phyloP scores from a whole-genome alignment of 2,797 vertebrate species.

The Gallinago nigripennis region DNA sequence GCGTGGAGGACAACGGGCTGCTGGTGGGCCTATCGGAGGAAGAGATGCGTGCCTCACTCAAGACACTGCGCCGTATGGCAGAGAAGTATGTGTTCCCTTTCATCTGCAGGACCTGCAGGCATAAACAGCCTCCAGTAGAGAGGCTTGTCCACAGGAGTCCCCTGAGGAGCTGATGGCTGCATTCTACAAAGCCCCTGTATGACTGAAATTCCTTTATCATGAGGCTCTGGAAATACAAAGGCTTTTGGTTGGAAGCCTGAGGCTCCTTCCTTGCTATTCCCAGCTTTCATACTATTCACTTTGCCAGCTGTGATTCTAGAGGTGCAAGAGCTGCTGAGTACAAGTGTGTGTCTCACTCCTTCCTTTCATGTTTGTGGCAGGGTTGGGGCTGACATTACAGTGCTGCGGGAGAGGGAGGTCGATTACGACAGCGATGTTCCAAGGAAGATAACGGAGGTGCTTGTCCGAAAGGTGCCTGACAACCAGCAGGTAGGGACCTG shows the following conservation, averaged over 20 bases:
- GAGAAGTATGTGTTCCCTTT: constrained; percentile 85
- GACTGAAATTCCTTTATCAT: neutral
- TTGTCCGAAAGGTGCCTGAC: constrained; percentile 96
- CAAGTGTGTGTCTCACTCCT: neutral
- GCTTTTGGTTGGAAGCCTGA: neutral
- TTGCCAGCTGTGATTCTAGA: neutral
- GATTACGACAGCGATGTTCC: constrained; percentile 89
- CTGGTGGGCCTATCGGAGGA: constrained; percentile 93
- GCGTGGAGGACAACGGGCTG: constrained; percentile 96
- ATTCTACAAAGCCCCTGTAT: neutral
- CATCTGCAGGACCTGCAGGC: fast-evolving
- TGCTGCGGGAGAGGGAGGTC: constrained; percentile 91
- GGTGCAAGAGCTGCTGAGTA: neutral
- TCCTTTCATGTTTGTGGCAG: constrained; percentile 70
- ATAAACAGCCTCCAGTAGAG: neutral
- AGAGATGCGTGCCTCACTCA: constrained; percentile 93
- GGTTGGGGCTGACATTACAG: constrained; percentile 93
- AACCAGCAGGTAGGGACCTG: constrained; percentile 89
- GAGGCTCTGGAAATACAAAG: neutral
- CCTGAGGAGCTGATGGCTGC: neutral
- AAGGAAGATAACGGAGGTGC: constrained; percentile 92
- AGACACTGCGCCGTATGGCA: constrained; percentile 92
- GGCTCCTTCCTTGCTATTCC: neutral
- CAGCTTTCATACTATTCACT: neutral
- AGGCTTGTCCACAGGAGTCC: neutral